Percentiles rank a stretch among this genome's conserved stretches.
phyloP scores from a whole-genome alignment of 2,888 invertebrate genomes.

The Galeruca laticollis region DNA sequence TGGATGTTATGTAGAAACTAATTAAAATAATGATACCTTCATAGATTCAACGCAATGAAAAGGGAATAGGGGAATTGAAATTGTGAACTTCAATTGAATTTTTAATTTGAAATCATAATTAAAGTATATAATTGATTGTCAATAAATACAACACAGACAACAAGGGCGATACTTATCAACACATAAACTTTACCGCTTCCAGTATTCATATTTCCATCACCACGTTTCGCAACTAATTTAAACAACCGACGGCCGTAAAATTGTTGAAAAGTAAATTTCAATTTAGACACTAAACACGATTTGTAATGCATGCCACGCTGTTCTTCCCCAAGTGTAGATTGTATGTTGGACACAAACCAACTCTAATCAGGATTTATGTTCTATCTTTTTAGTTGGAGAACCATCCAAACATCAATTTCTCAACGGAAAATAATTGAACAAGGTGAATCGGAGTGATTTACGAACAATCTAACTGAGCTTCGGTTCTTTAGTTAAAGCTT shows the following conservation, averaged over 20 bases:
- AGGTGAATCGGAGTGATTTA: conserved; percentile 33
- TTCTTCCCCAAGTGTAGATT: conserved; percentile 36
- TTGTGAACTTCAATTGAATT: too few relatives aligned
- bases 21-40: too few relatives aligned
- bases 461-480: conserved; percentile 5
- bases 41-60: too few relatives aligned
- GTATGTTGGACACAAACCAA: conserved; percentile 38
- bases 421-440: conserved; percentile 33
- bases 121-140: background rate
- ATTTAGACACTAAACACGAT: conserved; percentile 33
- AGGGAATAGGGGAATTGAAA: too few relatives aligned
- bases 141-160: background rate
- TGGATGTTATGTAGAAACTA: too few relatives aligned
- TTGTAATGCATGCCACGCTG: conserved; percentile 36
- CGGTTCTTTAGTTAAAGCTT: background rate
- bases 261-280: conserved; percentile 21
- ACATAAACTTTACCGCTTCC: conserved; percentile 10
- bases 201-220: conserved; percentile 11
- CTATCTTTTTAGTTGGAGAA: conserved; percentile 36
- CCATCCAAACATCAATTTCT: conserved; percentile 36
- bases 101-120: background rate
- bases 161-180: background rate
- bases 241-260: conserved; percentile 19
- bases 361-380: conserved; percentile 47
- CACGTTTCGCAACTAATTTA: conserved; percentile 13